Evolutionary conservation across 1,140 invertebrate species (phyloP).

Genomic region (Euborellia annulipes): DNA sequence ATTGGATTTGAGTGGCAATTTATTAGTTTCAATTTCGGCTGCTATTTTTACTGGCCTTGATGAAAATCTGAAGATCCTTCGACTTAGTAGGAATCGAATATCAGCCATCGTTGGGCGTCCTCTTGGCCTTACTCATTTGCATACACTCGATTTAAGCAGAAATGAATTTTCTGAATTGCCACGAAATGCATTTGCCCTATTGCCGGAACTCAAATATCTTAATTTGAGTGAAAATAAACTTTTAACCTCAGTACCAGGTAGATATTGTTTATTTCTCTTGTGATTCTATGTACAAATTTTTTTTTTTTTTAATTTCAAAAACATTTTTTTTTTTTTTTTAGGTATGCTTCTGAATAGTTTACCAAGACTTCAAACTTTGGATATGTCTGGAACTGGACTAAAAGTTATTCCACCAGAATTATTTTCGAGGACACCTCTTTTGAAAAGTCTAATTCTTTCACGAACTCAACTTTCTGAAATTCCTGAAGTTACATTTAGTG

Average conservation of each 20-base stretch:
- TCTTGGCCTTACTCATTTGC: conserved; percentile 43
- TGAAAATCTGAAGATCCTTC: conserved; percentile 49
- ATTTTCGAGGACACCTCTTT: conserved; percentile 43
- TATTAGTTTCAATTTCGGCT: conserved; percentile 48
- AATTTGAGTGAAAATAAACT: conserved; percentile 64
- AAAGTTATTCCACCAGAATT: conserved; percentile 52
- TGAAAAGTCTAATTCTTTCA: conserved; percentile 46
- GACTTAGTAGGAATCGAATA: conserved; percentile 60
- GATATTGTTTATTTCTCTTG: too few species aligned
- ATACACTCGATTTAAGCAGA: conserved; percentile 56
- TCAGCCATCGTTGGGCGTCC: conserved; percentile 44
- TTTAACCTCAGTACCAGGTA: conserved; percentile 38
- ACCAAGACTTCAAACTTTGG: conserved; percentile 42
- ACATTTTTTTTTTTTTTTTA: too few species aligned
- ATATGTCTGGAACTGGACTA: conserved; percentile 54
- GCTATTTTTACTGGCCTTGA: conserved; percentile 62
- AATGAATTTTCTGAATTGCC: conserved; percentile 58
- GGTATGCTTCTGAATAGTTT: conserved; percentile 36
- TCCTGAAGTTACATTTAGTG: conserved; percentile 50
- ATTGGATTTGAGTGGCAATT: conserved; percentile 63
- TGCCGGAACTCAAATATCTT: conserved; percentile 49
- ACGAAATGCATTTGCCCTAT: conserved; percentile 45
- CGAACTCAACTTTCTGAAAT: conserved; percentile 54
- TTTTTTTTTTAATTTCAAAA: too few species aligned
- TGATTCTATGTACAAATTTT: too few species aligned